Percentiles rank a stretch among this genome's conserved stretches.
Conservation (phyloP, 2,888 invertebrate species). For the Willowsia nigromaculata region DNA sequence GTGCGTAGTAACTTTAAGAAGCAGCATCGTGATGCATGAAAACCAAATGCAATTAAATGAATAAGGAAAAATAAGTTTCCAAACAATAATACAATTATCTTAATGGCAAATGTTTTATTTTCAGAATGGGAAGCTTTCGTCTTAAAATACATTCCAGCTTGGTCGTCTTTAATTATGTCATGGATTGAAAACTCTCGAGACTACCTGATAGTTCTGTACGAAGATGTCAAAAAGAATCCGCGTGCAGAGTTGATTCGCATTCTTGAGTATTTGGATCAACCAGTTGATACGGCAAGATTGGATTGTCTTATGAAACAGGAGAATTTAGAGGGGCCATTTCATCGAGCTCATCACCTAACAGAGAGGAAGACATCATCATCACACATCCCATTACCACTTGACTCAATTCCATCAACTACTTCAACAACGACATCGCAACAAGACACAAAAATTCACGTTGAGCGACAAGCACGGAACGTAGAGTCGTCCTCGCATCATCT, state of each 20-base stretch:
- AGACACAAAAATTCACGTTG: slow-evolving; percentile 53
- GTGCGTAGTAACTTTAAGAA: no score
- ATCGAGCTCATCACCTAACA: slow-evolving; percentile 64
- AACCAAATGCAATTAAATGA: no score
- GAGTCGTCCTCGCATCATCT: slow-evolving; percentile 33
- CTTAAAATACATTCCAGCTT: slow-evolving; percentile 60
- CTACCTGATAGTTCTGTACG: slow-evolving; percentile 79
- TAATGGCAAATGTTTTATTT: slow-evolving; percentile 42
- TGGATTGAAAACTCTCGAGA: slow-evolving; percentile 78
- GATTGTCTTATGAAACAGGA: slow-evolving; percentile 78
- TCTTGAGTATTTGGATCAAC: slow-evolving; percentile 79
- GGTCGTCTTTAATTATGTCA: slow-evolving; percentile 76
- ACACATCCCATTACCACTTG: slow-evolving; percentile 62
- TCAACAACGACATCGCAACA: slow-evolving; percentile 57
- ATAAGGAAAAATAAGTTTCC: not conserved
- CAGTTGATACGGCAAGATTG: slow-evolving; percentile 78
- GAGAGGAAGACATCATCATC: slow-evolving; percentile 68
- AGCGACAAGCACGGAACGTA: slow-evolving; percentile 27
- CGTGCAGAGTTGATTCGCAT: slow-evolving; percentile 77
- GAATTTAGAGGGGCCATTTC: slow-evolving; percentile 79
- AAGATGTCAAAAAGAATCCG: slow-evolving; percentile 79
- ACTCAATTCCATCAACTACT: slow-evolving; percentile 60
- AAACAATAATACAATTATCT: not conserved
- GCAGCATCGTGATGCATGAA: no score
- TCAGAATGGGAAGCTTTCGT: slow-evolving; percentile 76